These are phyloP conservation scores for Thecophora atra DNA, from an alignment of 2,888 invertebrate species.

Conservation along the genomic window DNA sequence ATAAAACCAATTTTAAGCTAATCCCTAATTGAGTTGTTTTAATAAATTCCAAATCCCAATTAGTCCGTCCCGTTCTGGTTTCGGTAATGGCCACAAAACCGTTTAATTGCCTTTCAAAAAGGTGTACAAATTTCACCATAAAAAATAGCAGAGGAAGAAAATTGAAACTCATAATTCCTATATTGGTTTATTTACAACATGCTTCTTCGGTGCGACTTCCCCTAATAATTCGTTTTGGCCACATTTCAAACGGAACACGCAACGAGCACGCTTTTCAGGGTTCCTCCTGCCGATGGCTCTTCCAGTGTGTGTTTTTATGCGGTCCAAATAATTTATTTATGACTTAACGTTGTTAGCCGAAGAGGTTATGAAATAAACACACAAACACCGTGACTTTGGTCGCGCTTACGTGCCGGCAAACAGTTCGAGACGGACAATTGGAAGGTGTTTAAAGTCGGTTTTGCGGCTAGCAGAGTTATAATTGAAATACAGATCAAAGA, in stretches of 20 bases:
- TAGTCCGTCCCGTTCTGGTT: too few relatives aligned
- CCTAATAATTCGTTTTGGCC: background rate
- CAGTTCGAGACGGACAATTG: background rate
- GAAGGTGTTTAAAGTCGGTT: slow-evolving; percentile 19
- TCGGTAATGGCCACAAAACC: background rate
- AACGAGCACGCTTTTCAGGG: background rate
- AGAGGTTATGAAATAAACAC: too few relatives aligned
- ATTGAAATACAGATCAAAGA: slow-evolving; percentile 8
- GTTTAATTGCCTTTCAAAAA: background rate
- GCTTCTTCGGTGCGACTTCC: background rate
- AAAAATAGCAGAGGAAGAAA: background rate
- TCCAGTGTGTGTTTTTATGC: slow-evolving; percentile 15
- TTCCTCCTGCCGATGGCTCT: slow-evolving; percentile 4
- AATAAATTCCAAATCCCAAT: too few relatives aligned
- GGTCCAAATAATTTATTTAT: slow-evolving; percentile 19
- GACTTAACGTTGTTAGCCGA: background rate
- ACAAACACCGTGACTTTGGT: background rate
- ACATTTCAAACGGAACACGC: slow-evolving; percentile 1
- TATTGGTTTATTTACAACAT: slow-evolving; percentile 1
- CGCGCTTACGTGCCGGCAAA: background rate
- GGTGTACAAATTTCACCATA: background rate
- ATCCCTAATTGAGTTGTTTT: too few relatives aligned
- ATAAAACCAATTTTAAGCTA: too few relatives aligned
- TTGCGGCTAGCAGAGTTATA: slow-evolving; percentile 13
- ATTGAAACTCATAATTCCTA: slow-evolving; percentile 17